These are phyloP conservation scores for Acomys russatus DNA, from an alignment of 2,797 vertebrate genomes.

Conservation along the genomic window DNA sequence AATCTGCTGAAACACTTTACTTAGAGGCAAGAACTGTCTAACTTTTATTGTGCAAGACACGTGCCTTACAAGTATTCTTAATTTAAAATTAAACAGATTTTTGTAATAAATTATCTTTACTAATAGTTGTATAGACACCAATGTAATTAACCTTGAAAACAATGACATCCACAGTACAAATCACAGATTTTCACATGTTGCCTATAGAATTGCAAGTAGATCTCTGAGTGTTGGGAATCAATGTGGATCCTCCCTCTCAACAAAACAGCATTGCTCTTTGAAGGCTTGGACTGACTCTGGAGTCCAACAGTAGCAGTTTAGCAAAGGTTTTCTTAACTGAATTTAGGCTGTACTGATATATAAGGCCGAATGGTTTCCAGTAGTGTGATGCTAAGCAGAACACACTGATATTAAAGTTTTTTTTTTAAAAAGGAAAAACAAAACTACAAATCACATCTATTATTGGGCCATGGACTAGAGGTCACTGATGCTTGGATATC, in stretches of 20 bases:
- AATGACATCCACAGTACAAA: constrained; percentile 61
- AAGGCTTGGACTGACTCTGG: not conserved
- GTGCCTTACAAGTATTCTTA: constrained; percentile 83
- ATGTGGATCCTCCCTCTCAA: not conserved
- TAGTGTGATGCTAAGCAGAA: constrained; percentile 59
- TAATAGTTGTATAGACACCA: constrained; percentile 69
- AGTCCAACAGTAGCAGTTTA: constrained; percentile 1
- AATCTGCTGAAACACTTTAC: constrained; percentile 62
- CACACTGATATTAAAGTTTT: not conserved
- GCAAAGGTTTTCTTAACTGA: not conserved
- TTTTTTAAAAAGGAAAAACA: not conserved
- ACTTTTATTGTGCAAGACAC: constrained; percentile 80
- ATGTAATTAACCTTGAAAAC: constrained; percentile 50
- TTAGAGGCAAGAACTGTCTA: constrained; percentile 80
- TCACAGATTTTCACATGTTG: constrained; percentile 77
- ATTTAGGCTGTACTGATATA: not conserved
- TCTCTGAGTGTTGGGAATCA: constrained; percentile 48
- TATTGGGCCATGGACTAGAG: not conserved
- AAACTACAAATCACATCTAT: not conserved
- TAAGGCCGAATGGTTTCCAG: not conserved
- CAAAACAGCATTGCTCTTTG: not conserved
- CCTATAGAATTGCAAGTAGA: constrained; percentile 66
- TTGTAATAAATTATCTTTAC: constrained; percentile 79
- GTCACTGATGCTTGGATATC: not conserved
- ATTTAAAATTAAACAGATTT: constrained; percentile 77